Evolutionary conservation across 2,888 invertebrate species (phyloP).

Genomic region (Phalangium opilio): DNA sequence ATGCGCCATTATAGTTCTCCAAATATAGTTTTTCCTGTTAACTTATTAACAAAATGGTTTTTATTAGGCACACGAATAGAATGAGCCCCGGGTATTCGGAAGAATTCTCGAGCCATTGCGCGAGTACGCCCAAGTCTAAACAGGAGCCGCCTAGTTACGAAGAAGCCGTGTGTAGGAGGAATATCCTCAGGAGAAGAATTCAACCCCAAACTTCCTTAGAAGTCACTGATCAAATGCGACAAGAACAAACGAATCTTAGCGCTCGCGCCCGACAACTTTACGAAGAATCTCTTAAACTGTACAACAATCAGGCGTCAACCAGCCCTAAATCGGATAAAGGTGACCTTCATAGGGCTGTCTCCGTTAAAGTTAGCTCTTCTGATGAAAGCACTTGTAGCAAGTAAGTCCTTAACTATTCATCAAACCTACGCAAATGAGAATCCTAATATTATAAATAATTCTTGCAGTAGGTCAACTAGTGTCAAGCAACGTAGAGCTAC

Average conservation of each 20-base stretch:
- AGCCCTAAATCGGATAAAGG: conserved; percentile 6
- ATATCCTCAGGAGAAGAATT: conserved; percentile 14
- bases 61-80: no score
- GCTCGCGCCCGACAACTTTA: conserved; percentile 24
- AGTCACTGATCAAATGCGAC: conserved; percentile 16
- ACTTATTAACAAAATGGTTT: no score
- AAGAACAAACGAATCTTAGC: conserved; percentile 22
- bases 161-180: conserved; percentile 23
- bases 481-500: background rate
- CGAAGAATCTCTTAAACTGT: conserved; percentile 22
- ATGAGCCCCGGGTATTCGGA: no score
- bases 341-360: conserved; percentile 18
- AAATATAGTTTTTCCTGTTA: no score
- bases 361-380: conserved; percentile 10
- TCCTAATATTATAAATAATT: no score
- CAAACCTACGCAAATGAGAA: conserved; percentile 4
- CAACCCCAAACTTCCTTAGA: conserved; percentile 7
- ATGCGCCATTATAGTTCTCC: no score
- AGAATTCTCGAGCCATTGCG: no score
- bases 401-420: no score
- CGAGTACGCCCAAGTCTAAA: no score
- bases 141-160: conserved; percentile 25
- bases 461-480: no score
- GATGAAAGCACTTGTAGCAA: no score
- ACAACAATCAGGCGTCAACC: conserved; percentile 8